Conservation (phyloP, 2,888 invertebrate genomes). For the Villa cingulata region DNA sequence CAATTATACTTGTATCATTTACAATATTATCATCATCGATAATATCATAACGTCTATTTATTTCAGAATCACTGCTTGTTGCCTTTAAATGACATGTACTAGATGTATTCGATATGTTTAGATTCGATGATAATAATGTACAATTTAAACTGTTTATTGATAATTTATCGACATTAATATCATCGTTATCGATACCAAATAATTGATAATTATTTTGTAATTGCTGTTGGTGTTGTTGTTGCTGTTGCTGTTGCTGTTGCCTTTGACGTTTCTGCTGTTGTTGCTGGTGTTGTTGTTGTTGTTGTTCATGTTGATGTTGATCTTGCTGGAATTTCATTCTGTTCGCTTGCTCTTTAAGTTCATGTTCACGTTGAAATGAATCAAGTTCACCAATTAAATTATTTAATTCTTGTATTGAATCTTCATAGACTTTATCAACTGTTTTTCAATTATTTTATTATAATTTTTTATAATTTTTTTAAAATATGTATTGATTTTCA, state of each 20-base stretch:
- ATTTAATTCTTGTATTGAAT: slow-evolving; percentile 37
- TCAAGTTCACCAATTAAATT: slow-evolving; percentile 39
- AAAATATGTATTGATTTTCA: too few species aligned
- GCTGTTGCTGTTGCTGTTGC: slow-evolving; percentile 1
- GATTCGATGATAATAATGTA: slow-evolving; percentile 15
- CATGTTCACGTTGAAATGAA: slow-evolving; percentile 38
- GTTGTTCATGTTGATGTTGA: slow-evolving; percentile 5
- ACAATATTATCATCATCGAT: slow-evolving; percentile 13
- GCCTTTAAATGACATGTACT: slow-evolving; percentile 17
- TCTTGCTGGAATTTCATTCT: slow-evolving; percentile 2
- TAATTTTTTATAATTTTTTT: too few species aligned
- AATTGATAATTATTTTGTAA: background rate
- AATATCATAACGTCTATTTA: slow-evolving; percentile 33
- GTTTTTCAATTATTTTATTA: background rate
- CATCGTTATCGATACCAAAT: background rate
- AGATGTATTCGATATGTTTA: slow-evolving; percentile 5
- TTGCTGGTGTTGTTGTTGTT: slow-evolving; percentile 1
- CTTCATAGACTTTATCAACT: slow-evolving; percentile 35
- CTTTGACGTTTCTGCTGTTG: slow-evolving; percentile 4
- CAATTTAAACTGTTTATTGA: slow-evolving; percentile 22
- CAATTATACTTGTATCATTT: slow-evolving; percentile 33
- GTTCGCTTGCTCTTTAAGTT: slow-evolving; percentile 24
- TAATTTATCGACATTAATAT: slow-evolving; percentile 18
- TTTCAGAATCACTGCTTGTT: slow-evolving; percentile 29
- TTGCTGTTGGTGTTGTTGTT: slow-evolving; percentile 4